Percentiles rank a stretch among this genome's conserved stretches.
Conservation (phyloP, 2,113 vertebrate species). For the Rhodinocichla rosea region DNA sequence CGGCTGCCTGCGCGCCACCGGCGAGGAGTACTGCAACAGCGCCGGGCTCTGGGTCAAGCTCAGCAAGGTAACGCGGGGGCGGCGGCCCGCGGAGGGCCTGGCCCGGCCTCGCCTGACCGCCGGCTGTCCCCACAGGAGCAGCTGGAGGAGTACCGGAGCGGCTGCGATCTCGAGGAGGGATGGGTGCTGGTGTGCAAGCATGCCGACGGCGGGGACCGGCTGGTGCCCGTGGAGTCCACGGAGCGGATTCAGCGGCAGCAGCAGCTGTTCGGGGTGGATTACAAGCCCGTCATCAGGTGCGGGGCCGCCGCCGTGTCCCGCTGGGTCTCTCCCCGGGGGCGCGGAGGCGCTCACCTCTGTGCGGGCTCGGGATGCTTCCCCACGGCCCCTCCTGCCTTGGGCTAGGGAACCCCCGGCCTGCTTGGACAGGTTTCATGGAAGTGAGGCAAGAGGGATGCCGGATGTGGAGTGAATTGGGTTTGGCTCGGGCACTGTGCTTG, state of each 20-base stretch:
- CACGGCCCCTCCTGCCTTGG: neutral
- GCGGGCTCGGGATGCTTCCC: neutral
- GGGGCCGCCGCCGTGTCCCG: neutral
- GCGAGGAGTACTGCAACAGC: constrained; percentile 92
- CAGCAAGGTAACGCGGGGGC: constrained; percentile 73
- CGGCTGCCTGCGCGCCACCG: constrained; percentile 88
- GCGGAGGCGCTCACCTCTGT: fast-evolving
- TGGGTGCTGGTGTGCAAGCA: constrained; percentile 95
- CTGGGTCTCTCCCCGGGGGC: neutral
- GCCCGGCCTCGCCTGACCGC: neutral
- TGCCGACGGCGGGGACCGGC: constrained; percentile 88
- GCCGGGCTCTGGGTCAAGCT: constrained; percentile 94
- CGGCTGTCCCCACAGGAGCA: constrained; percentile 79
- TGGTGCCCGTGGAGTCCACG: constrained; percentile 89
- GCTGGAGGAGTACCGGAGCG: constrained; percentile 84
- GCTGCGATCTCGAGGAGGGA: constrained; percentile 86
- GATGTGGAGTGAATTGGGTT: neutral
- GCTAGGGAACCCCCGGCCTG: neutral
- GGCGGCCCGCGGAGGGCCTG: neutral
- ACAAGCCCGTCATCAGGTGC: constrained; percentile 86
- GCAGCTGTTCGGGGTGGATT: constrained; percentile 92
- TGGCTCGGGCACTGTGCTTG: neutral
- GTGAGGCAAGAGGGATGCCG: neutral
- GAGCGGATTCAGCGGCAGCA: constrained; percentile 88
- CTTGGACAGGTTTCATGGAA: neutral